These are phyloP conservation scores for Drosophila lacertosa DNA, from an alignment of 1,140 invertebrate genomes.

Conservation along the genomic window DNA sequence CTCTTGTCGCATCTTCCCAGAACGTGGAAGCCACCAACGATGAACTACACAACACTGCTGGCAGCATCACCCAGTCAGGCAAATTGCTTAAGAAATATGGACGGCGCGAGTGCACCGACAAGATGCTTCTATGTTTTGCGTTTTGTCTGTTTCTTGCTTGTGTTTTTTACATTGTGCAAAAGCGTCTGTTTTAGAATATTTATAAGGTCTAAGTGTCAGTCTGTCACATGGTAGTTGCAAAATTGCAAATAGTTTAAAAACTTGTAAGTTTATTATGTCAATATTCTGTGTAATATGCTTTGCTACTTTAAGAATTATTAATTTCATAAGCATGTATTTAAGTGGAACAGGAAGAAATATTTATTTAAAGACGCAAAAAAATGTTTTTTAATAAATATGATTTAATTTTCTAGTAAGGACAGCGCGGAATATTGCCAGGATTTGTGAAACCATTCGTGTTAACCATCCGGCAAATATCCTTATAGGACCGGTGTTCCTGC, in stretches of 20 bases:
- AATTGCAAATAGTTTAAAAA: constrained; percentile 33
- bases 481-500: constrained; percentile 52
- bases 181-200: constrained; percentile 90
- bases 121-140: constrained; percentile 94
- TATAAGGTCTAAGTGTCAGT: neutral
- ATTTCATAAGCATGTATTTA: constrained; percentile 20
- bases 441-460: constrained; percentile 72
- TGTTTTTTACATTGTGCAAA: constrained; percentile 95
- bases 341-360: constrained; percentile 42
- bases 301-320: constrained; percentile 29
- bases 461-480: constrained; percentile 71
- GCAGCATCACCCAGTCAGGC: constrained; percentile 93
- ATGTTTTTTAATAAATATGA: constrained; percentile 17
- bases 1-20: constrained; percentile 89
- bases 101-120: constrained; percentile 96
- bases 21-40: constrained; percentile 90
- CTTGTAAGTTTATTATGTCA: constrained; percentile 15
- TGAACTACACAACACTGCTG: constrained; percentile 93
- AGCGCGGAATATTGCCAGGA: constrained; percentile 59
- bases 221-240: constrained; percentile 5
- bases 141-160: constrained; percentile 96
- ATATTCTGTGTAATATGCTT: constrained; percentile 30
- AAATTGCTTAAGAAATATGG: constrained; percentile 97
- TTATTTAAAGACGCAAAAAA: constrained; percentile 37
- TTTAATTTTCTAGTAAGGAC: constrained; percentile 48